Evolutionary conservation across 2,113 vertebrate genomes (phyloP).

Genomic region (Triplophysa rosa): DNA sequence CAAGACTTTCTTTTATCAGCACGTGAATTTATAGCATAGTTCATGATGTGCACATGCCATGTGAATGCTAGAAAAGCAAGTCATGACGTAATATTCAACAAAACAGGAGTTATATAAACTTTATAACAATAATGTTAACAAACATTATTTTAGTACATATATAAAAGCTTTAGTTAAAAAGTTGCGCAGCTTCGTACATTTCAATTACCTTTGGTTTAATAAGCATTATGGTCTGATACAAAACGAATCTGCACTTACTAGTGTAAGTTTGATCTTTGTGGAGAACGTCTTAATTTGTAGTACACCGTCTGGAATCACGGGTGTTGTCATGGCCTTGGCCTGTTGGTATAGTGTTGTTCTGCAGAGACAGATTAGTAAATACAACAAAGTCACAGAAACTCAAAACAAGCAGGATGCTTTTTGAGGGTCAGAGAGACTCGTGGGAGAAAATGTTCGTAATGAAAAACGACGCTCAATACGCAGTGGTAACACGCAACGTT

Average conservation of each 20-base stretch:
- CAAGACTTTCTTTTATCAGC: neutral
- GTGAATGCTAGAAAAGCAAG: neutral
- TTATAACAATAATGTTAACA: too few species aligned
- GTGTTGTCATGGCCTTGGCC: conserved; percentile 96
- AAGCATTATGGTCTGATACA: too few species aligned
- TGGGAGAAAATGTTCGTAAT: conserved; percentile 82
- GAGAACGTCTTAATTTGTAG: conserved; percentile 90
- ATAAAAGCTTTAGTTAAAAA: neutral
- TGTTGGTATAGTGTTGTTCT: conserved; percentile 97
- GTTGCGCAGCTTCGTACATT: too few species aligned
- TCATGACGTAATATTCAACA: neutral
- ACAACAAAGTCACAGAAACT: conserved; percentile 98
- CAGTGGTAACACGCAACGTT: neutral
- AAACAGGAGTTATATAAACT: too few species aligned
- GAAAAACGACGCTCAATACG: neutral
- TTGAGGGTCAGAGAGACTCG: conserved; percentile 76
- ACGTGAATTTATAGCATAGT: conserved; percentile 1
- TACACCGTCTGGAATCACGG: conserved; percentile 92
- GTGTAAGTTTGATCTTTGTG: conserved; percentile 84
- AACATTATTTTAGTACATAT: too few species aligned
- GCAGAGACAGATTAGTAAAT: conserved; percentile 94
- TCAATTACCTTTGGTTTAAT: too few species aligned
- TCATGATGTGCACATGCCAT: neutral
- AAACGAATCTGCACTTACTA: conserved; percentile 75
- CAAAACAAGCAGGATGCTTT: conserved; percentile 82